Conservation (phyloP, 2,797 vertebrate genomes). For the Oophaga sylvatica region DNA sequence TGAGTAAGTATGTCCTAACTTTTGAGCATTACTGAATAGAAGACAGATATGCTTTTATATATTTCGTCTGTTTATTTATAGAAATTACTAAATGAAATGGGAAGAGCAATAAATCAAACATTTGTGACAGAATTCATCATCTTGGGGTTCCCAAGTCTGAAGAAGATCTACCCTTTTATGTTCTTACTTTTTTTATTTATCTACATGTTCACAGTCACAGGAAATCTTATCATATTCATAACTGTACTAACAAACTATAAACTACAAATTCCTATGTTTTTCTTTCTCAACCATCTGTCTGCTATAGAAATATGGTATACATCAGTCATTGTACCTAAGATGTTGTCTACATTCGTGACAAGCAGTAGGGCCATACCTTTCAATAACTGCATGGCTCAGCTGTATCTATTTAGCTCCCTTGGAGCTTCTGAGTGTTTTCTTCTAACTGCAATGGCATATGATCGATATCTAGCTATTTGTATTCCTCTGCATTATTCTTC, state of each 20-base stretch:
- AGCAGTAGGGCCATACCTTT: constrained; percentile 62
- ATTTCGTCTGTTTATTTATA: background rate
- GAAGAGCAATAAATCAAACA: constrained; percentile 34
- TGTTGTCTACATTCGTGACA: constrained; percentile 63
- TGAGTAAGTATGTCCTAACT: background rate
- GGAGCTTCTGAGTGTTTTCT: constrained; percentile 67
- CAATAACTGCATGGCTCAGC: constrained; percentile 58
- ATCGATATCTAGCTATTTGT: constrained; percentile 42
- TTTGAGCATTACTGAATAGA: no score
- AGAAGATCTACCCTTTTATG: constrained; percentile 62
- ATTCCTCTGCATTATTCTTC: no score
- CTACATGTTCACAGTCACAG: constrained; percentile 63
- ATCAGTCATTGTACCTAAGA: constrained; percentile 65
- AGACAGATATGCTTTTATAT: background rate
- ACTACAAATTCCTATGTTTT: constrained; percentile 69
- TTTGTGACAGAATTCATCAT: constrained; percentile 64
- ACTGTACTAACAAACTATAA: constrained; percentile 62
- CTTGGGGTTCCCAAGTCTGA: constrained; percentile 65
- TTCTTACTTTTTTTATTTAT: constrained; percentile 65
- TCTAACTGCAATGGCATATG: constrained; percentile 67
- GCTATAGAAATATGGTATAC: constrained; percentile 68
- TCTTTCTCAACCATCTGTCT: constrained; percentile 66
- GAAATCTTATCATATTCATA: constrained; percentile 64
- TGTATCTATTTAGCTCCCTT: constrained; percentile 66
- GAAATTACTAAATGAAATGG: constrained; percentile 23